phyloP scores from a whole-genome alignment of 2,797 vertebrate genomes.

The Podarcis lilfordi region DNA sequence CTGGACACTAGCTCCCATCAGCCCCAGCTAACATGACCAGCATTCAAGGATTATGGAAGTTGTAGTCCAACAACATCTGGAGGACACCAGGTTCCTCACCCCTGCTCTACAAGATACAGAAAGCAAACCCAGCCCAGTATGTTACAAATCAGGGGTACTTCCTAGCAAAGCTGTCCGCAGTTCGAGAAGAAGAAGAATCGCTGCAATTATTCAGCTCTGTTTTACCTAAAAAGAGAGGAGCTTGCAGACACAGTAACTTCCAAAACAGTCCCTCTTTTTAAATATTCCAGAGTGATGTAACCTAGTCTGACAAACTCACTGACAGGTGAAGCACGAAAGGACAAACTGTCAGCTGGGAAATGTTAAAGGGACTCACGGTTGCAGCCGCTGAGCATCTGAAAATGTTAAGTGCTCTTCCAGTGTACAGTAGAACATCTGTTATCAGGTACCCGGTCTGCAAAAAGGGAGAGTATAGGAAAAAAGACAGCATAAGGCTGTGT shows the following conservation, averaged over 20 bases:
- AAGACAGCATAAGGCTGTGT: not conserved
- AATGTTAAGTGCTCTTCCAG: constrained; percentile 31
- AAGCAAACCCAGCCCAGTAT: not conserved
- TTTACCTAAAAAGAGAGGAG: not conserved
- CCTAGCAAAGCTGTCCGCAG: not conserved
- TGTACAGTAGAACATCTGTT: constrained; percentile 13
- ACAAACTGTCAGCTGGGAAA: not conserved
- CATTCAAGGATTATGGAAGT: too few relatives aligned
- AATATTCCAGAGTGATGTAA: not conserved
- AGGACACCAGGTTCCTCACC: too few relatives aligned
- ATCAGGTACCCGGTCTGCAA: constrained; percentile 4
- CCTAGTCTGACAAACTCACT: not conserved
- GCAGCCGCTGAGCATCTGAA: constrained; percentile 9
- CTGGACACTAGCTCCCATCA: too few relatives aligned
- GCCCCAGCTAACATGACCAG: too few relatives aligned
- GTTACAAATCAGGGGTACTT: not conserved
- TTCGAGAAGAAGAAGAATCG: not conserved
- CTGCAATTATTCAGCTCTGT: not conserved
- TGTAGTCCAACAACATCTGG: too few relatives aligned
- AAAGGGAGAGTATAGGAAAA: not conserved
- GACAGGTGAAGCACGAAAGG: not conserved
- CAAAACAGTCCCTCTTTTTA: not conserved
- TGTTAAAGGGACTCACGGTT: not conserved
- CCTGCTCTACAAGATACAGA: too few relatives aligned
- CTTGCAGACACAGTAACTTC: not conserved